phyloP scores from a whole-genome alignment of 2,113 vertebrate genomes.

The Petrocephalus zakoni region DNA sequence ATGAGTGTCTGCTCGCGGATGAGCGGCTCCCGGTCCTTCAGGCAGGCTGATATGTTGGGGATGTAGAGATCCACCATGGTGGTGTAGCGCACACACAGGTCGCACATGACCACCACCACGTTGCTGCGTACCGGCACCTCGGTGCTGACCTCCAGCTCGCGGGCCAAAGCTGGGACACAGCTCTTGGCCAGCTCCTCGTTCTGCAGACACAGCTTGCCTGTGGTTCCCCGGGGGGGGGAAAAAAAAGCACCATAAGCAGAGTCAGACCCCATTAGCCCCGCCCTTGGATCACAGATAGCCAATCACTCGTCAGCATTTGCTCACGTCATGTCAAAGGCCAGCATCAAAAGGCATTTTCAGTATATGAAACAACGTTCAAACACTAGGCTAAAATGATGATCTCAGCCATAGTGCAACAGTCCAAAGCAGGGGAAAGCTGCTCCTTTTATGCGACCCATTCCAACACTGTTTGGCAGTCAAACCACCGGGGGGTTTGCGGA shows the following conservation, averaged over 20 bases:
- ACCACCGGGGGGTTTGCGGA: not conserved
- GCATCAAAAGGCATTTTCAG: too few relatives aligned
- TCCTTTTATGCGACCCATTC: not conserved
- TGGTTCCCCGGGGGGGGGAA: not conserved
- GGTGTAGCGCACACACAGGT: conserved; percentile 87
- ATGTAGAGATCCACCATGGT: conserved; percentile 78
- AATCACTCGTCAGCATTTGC: not conserved
- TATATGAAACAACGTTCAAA: too few relatives aligned
- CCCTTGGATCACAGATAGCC: not conserved
- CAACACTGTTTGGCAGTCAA: not conserved
- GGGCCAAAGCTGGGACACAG: conserved; percentile 75
- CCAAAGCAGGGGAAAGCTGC: conserved; percentile 9
- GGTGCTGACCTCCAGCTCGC: conserved; percentile 75
- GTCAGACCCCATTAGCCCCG: not conserved
- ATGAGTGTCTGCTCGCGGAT: conserved; percentile 85
- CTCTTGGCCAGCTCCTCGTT: conserved; percentile 77
- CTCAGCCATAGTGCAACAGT: too few relatives aligned
- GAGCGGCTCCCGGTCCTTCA: conserved; percentile 68
- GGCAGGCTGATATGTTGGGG: conserved; percentile 75
- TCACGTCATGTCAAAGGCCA: too few relatives aligned
- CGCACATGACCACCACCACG: conserved; percentile 77
- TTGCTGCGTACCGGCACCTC: conserved; percentile 80
- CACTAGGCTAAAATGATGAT: too few relatives aligned
- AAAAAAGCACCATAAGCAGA: not conserved
- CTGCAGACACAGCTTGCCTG: conserved; percentile 90